phyloP scores from a whole-genome alignment of 2,113 vertebrate species.

The Cercopithecus mona region DNA sequence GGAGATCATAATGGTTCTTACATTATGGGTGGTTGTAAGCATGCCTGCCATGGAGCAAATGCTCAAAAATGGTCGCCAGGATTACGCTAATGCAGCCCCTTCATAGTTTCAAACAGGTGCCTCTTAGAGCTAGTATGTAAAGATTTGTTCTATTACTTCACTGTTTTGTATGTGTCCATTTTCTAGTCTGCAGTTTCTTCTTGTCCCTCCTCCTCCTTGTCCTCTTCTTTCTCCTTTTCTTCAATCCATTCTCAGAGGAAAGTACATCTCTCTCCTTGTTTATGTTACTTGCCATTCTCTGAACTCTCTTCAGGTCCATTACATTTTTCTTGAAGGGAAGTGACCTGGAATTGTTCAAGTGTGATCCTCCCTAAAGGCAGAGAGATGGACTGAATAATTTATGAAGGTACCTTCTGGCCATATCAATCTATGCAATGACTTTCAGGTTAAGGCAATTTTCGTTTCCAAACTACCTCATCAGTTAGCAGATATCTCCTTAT shows the following conservation, averaged over 20 bases:
- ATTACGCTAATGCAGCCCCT: background rate
- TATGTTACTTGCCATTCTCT: background rate
- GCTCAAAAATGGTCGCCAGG: background rate
- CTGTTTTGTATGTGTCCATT: background rate
- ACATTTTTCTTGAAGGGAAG: constrained; percentile 30
- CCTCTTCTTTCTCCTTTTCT: background rate
- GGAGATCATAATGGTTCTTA: background rate
- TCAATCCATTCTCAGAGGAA: background rate
- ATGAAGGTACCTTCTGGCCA: background rate
- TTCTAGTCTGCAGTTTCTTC: background rate
- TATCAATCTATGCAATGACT: background rate
- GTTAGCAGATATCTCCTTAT: background rate
- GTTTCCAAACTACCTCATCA: background rate
- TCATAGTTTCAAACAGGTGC: background rate
- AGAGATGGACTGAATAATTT: background rate
- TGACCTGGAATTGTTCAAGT: constrained; percentile 43
- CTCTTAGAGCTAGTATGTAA: background rate
- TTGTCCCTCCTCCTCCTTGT: background rate
- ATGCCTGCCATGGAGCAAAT: background rate
- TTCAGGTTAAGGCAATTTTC: background rate
- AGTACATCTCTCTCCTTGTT: background rate
- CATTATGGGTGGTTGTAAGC: background rate
- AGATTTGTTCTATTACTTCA: background rate
- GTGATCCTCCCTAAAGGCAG: background rate
- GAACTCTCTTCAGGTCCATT: constrained; percentile 44